Base-by-base conservation (phyloP, 1,140 invertebrate genomes). In the Agrypnia vestita region DNA sequence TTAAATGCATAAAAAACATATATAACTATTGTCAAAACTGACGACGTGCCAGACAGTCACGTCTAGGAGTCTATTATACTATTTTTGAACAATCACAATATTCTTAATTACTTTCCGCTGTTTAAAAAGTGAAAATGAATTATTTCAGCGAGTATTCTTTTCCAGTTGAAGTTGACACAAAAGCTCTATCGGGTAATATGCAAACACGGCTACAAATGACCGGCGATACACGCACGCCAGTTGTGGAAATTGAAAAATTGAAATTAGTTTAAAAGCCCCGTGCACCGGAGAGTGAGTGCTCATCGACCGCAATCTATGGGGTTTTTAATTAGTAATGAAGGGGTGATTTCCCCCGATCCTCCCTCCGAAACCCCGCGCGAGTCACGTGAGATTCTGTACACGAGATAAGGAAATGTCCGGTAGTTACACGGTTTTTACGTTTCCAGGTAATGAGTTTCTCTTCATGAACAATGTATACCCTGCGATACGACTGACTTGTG, bases 191-290 rank as follows among this genome's bases (percentile, higher is more conserved):
- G 21, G n/a, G 51, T 47, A 74, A 74, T 56, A 74, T 74, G 53
- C 72, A 74, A 74, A 74, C 53, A 46, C 51, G 51, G 35, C 15
- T 71, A 73, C 62, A 78, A 64, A 72, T 61, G 53, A 61, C 67
- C 17, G 13, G 21, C 15, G 17, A 46, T 61, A 55, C 62, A 62
- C 75, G 64, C 79, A 71, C 55, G 59, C 62, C 49, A 53, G 47
- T 51, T 72, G 74, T 77, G 67, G 55, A 73, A 81, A 55, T 73
- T 77, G 81, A 82, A 82, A 82, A 82, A 82, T 82, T 82, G 81
- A 82, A 82, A 82, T 82, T 82, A 82, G 78, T 80, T 82, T 82
- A 82, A 82, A 82, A 82, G 81, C 78, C 69, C 53, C 74, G 76
- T 76, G 77, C 62, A 79, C 56, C 81, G 43, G 46, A 35, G 61